Conservation (phyloP, 1,140 invertebrate species). For the Dendroctonus valens region DNA sequence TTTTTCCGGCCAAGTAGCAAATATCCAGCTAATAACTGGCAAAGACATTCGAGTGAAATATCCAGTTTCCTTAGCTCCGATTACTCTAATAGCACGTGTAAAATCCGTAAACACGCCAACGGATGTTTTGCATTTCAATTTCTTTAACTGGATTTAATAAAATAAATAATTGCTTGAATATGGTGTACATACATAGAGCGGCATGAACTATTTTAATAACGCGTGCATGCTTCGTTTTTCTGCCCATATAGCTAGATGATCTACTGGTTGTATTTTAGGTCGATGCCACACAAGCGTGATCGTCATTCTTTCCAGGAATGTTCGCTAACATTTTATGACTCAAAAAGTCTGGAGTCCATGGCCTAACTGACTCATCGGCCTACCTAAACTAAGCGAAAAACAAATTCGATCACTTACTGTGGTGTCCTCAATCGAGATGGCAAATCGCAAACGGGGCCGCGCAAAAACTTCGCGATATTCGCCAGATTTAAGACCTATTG, state of each 20-base stretch:
- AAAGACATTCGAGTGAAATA: neutral
- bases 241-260: too few species aligned
- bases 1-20: too few species aligned
- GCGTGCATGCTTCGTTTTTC: neutral
- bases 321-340: too few species aligned
- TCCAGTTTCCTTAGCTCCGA: constrained; percentile 12
- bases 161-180: constrained; percentile 20
- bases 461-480: neutral
- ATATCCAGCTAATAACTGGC: too few species aligned
- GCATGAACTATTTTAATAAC: constrained; percentile 1
- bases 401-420: constrained; percentile 5
- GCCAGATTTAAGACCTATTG: constrained; percentile 18
- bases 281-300: neutral
- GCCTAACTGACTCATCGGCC: too few species aligned
- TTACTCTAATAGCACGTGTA: constrained; percentile 21
- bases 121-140: constrained; percentile 25
- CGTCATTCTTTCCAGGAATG: neutral
- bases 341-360: too few species aligned
- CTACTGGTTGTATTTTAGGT: constrained; percentile 5
- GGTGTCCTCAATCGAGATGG: neutral
- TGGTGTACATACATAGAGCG: neutral
- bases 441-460: neutral
- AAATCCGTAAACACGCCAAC: constrained; percentile 19
- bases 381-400: neutral
- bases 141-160: constrained; percentile 15